Percentiles rank a stretch among this genome's conserved stretches.
Evolutionary conservation across 2,888 invertebrate species (phyloP).

Genomic region (Caenorhabditis japonica): DNA sequence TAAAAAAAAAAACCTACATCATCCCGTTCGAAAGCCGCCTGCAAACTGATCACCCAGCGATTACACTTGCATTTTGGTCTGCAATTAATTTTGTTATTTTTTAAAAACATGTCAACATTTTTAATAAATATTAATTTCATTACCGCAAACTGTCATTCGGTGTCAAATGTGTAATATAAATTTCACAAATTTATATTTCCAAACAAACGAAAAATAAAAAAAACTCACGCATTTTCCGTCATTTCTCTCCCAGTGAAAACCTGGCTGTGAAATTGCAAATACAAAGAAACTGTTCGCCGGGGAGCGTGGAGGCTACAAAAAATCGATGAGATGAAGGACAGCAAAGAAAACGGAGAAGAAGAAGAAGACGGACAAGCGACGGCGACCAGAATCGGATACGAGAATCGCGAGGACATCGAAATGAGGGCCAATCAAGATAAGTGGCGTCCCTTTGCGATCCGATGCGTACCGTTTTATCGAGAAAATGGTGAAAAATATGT

Average conservation of each 20-base stretch:
- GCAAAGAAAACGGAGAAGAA: background rate
- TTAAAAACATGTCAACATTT: background rate
- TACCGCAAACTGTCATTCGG: background rate
- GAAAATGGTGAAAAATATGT: no score
- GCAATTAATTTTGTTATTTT: background rate
- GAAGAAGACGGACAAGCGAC: background rate
- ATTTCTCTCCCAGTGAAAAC: no score
- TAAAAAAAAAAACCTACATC: slow-evolving; percentile 67
- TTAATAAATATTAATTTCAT: background rate
- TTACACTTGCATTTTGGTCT: slow-evolving; percentile 63
- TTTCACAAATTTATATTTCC: no score
- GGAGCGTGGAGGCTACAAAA: no score
- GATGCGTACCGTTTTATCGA: no score
- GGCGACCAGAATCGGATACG: background rate
- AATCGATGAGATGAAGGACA: background rate
- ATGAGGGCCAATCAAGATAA: slow-evolving; percentile 50
- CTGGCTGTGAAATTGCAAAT: no score
- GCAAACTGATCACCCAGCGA: slow-evolving; percentile 74
- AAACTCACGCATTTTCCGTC: no score
- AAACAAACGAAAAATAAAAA: no score
- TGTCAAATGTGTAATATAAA: no score
- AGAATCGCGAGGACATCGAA: slow-evolving; percentile 18
- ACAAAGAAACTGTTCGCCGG: no score
- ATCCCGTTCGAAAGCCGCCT: slow-evolving; percentile 67
- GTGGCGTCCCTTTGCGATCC: slow-evolving; percentile 14